Conservation (phyloP, 64 coral and sea anemone species). For the Stylophora pistillata region DNA sequence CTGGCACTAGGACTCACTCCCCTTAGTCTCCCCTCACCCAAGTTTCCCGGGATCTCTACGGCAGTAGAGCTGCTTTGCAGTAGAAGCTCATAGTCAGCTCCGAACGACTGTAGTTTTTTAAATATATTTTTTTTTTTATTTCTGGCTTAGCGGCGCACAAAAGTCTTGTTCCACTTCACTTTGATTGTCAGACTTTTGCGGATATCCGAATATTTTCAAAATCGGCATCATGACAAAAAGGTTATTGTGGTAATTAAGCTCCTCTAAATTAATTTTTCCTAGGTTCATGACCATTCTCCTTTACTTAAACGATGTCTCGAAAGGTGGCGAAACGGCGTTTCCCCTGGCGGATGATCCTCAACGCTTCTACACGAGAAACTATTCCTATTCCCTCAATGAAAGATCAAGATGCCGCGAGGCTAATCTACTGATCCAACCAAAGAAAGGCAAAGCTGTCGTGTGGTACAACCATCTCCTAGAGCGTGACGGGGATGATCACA, state of each 20-base stretch:
- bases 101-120: not conserved
- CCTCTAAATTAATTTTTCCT: not conserved
- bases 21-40: too few species aligned
- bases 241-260: too few species aligned
- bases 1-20: too few species aligned
- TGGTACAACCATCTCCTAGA: conserved; percentile 41
- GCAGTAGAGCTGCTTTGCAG: too few species aligned
- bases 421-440: conserved; percentile 19
- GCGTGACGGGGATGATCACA: conserved; percentile 19
- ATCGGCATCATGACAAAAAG: too few species aligned
- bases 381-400: conserved; percentile 28
- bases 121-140: not conserved
- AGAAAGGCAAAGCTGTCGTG: conserved; percentile 31
- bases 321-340: conserved; percentile 39
- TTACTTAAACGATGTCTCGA: conserved; percentile 21
- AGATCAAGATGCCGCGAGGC: conserved; percentile 27
- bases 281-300: conserved; percentile 28
- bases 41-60: too few species aligned
- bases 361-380: not conserved
- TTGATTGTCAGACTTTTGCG: too few species aligned
- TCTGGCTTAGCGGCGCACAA: too few species aligned
- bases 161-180: too few species aligned
- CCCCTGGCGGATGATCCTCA: conserved; percentile 12
- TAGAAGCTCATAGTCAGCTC: too few species aligned
- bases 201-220: too few species aligned